Evolutionary conservation across 2,113 vertebrate genomes (phyloP).

Genomic region (Caloenas nicobarica): DNA sequence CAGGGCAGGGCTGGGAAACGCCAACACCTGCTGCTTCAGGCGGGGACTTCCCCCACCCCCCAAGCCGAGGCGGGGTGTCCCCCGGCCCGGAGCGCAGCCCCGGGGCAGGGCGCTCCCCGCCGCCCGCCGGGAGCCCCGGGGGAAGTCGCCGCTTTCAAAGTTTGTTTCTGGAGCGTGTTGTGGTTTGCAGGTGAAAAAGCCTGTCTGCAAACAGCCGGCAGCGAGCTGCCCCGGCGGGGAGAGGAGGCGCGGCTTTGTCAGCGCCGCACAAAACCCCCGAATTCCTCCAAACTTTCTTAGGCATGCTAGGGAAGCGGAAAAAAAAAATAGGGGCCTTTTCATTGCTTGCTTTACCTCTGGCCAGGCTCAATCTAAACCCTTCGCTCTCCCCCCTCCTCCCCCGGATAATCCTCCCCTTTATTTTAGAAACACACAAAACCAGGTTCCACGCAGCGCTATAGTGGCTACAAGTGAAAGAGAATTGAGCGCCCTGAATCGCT

Average conservation of each 20-base stretch:
- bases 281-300: constrained; percentile 91
- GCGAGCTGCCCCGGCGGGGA: constrained; percentile 75
- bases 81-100: not conserved
- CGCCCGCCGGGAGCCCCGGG: not conserved
- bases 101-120: not conserved
- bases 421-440: constrained; percentile 91
- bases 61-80: not conserved
- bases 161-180: constrained; percentile 78
- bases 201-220: constrained; percentile 87
- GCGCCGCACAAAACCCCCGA: constrained; percentile 78
- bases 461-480: constrained; percentile 90
- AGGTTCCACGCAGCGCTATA: constrained; percentile 96
- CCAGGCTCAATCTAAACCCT: constrained; percentile 86
- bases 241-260: constrained; percentile 81
- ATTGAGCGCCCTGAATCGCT: constrained; percentile 85
- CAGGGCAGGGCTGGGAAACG: not conserved
- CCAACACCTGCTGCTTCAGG: not conserved
- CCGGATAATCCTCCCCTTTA: constrained; percentile 92
- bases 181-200: constrained; percentile 87
- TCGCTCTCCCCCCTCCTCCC: constrained; percentile 74
- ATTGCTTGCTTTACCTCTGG: constrained; percentile 85
- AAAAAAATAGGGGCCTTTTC: constrained; percentile 80
- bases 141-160: constrained; percentile 18
- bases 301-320: constrained; percentile 25
- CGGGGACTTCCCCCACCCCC: no score